Base-by-base conservation (phyloP, 2,797 vertebrate species). In the Petrocephalus schoutedeni region DNA sequence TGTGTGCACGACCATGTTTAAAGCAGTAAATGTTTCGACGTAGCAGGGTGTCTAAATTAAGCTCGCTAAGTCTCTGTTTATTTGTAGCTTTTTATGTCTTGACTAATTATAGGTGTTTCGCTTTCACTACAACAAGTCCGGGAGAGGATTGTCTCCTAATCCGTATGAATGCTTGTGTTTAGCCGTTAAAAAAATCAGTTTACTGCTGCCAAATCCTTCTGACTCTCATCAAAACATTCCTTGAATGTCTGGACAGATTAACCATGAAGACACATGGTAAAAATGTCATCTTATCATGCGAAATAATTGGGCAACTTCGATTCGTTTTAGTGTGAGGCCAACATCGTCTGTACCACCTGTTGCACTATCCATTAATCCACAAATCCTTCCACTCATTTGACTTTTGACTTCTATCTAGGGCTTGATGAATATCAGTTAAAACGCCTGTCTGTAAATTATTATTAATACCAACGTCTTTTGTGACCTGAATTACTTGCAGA, bases 51-150 rank as follows among this genome's bases (percentile, higher is more conserved):
- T 57, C 54, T 77, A 77, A 77, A 45, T 77, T 77, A 77, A 77
- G 71, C 36, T 14, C 19, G 14, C 36, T 77, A 45, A 45, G 32
- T 77, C 16, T n/a, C 71, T 7, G 32, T 45, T 77, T 77, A 77
- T 77, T 45, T 77, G 71, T 77, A 45, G 10, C 14, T 16, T 77
- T 45, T 77, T 77, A 77, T 45, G 16, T 36, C 32, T 14, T 77
- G 71, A 77, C 71, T 45, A 77, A 77, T 77, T 36, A 77, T 77
- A 77, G 36, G 71, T 77, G 32, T 77, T 77, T 77, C 4, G 71
- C 14, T 36, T n/a, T 77, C 16, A 45, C 71, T 77, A 32, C 36
- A 41, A 45, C 36, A 19, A 16, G 71, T 45, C 32, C 41, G 36
- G 71, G 36, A 45, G 36, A 45, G 36, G 41, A 77, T 77, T 77